phyloP scores from a whole-genome alignment of 2,888 invertebrate genomes.

The Scaeva pyrastri region DNA sequence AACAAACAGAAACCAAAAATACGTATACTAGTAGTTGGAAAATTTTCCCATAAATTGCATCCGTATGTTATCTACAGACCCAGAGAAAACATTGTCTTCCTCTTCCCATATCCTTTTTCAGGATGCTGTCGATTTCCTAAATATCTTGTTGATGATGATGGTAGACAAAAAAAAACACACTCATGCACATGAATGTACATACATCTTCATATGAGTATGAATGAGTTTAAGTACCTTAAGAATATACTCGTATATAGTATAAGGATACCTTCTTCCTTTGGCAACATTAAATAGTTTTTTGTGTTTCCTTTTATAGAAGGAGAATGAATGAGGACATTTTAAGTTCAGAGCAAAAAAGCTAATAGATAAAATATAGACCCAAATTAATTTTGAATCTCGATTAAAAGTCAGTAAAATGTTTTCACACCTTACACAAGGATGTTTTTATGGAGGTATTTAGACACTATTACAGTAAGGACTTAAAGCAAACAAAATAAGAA shows the following conservation, averaged over 20 bases:
- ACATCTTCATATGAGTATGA: too few species aligned
- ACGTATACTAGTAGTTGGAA: slow-evolving; percentile 44
- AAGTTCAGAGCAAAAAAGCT: slow-evolving; percentile 1
- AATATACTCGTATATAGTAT: too few species aligned
- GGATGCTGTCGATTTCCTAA: slow-evolving; percentile 61
- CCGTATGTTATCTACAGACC: slow-evolving; percentile 62
- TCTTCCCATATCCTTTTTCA: slow-evolving; percentile 48
- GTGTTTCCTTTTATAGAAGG: neutral
- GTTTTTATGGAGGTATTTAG: too few species aligned
- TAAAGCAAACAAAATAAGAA: too few species aligned
- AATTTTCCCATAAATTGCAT: slow-evolving; percentile 51
- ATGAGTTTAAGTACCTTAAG: neutral
- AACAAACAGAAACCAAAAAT: slow-evolving; percentile 13
- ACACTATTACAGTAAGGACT: too few species aligned
- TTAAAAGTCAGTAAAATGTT: neutral
- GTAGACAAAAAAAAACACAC: neutral
- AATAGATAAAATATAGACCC: neutral
- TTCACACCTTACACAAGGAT: too few species aligned
- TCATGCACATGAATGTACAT: neutral
- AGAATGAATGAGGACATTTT: neutral
- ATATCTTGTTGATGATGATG: slow-evolving; percentile 46
- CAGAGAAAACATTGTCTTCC: slow-evolving; percentile 55
- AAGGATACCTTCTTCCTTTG: neutral
- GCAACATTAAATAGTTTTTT: slow-evolving; percentile 26
- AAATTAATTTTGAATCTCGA: slow-evolving; percentile 6